Evolutionary conservation across 2,888 invertebrate genomes (phyloP), one percentile per base, ranked within the genome.

Genomic region (Campaea margaritaria): DNA sequence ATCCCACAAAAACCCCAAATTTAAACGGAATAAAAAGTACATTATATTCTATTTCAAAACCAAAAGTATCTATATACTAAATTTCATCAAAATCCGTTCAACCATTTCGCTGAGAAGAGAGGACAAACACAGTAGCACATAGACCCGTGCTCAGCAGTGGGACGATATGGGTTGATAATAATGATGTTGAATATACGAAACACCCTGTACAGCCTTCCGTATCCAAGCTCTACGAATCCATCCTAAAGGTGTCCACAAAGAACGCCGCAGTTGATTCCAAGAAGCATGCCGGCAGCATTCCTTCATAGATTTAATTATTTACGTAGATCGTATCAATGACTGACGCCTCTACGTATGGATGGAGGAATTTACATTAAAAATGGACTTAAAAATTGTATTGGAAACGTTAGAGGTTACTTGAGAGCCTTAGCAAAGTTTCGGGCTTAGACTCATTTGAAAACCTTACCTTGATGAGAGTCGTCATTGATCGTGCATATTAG

Each of bases 221-320:
- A 54, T 64, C 62, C 63, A 65, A 74, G 70, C 74, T 73, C 68
- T 72, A 69, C 69, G 62, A 59, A 61, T 52, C 53, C 47, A 60
- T 64, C 63, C 62, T 34, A 55, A 67, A 75, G 67, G 67, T 71
- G 73, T 77, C 65, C 65, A 63, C 67, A 66, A 69, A 70, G 73
- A 70, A 74, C 68, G 70, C 72, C 75, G 76, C 68, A 64, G 65
- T 65, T 69, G 42, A 14, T 85, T 85, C 83, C 73, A 50, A 80
- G 84, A 83, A 85, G 62, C 74, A 78, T 77, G 46, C 21, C 50
- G 15, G 11, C 55, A 10, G 39, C 53, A 54, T 62, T 50, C 62
- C 53, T 39, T 38, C 51, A 16, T 34, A 53, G 50, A 62, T 62
- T 58, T 52, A 61, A 61, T 60, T 60, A 60, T 60, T 54, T 50